Percentiles rank a stretch among this genome's conserved stretches.
Evolutionary conservation across 2,797 vertebrate species (phyloP).

Genomic region (Cygnus olor): DNA sequence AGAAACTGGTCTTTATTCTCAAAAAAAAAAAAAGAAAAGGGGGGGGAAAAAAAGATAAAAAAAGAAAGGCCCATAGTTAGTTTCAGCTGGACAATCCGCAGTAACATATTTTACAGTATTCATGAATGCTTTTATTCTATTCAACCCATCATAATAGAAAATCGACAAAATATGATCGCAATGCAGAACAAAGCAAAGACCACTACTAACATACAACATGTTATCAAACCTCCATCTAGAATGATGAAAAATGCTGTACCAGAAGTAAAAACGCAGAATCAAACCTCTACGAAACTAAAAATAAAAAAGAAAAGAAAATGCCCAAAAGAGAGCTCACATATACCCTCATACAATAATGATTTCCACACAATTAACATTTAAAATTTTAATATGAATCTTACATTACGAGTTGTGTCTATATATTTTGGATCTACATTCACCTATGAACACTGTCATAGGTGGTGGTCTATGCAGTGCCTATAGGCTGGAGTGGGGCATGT

Average conservation of each 20-base stretch:
- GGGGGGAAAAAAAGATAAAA: conserved; percentile 29
- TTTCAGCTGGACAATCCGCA: conserved; percentile 2
- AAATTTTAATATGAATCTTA: background rate
- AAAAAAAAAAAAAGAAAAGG: conserved; percentile 60
- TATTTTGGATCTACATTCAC: background rate
- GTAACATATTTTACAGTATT: conserved; percentile 2
- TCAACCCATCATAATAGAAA: background rate
- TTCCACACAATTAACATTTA: background rate
- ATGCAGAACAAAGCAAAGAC: background rate
- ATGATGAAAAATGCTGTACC: background rate
- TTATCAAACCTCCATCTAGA: background rate
- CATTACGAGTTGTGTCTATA: background rate
- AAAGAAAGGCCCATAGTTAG: conserved; percentile 42
- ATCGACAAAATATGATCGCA: background rate
- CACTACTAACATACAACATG: background rate
- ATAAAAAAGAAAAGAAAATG: background rate
- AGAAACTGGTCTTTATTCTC: conserved; percentile 87
- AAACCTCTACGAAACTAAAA: background rate
- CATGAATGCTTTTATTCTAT: conserved; percentile 3
- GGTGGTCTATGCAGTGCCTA: background rate
- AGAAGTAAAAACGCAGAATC: background rate
- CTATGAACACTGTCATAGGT: background rate
- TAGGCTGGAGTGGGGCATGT: background rate
- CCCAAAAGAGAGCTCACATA: background rate
- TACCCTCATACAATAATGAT: background rate